Conservation (phyloP, 2,113 vertebrate species). For the Micronycteris hirsuta region DNA sequence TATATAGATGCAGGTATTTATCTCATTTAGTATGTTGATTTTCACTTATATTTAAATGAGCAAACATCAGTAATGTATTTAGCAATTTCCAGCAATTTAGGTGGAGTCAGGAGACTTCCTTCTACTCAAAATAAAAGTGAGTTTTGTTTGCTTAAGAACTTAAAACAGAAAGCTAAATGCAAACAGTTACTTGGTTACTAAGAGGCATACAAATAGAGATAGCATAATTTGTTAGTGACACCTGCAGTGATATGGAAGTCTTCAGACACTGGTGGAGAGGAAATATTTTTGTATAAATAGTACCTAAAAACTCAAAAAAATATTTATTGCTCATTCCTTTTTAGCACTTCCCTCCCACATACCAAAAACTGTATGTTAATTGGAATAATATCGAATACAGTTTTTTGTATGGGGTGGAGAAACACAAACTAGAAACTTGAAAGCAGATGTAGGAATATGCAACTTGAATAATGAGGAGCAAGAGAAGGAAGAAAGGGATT, state of each 20-base stretch:
- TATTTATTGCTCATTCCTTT: background rate
- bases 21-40: background rate
- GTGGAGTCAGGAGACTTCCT: background rate
- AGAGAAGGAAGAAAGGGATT: background rate
- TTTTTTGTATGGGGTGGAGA: background rate
- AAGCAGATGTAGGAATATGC: background rate
- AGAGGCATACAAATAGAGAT: background rate
- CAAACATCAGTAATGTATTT: background rate
- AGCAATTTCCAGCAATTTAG: too few species aligned
- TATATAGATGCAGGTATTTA: background rate
- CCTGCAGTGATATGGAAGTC: background rate
- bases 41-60: background rate
- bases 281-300: background rate
- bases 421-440: background rate
- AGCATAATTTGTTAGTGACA: background rate
- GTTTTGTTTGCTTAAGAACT: background rate
- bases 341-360: background rate
- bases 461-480: background rate
- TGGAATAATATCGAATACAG: background rate
- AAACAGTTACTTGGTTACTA: background rate
- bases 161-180: background rate
- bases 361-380: background rate
- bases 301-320: background rate
- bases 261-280: background rate
- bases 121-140: background rate